Conservation (phyloP, 2,888 invertebrate genomes). For the Endotricha flammealis region DNA sequence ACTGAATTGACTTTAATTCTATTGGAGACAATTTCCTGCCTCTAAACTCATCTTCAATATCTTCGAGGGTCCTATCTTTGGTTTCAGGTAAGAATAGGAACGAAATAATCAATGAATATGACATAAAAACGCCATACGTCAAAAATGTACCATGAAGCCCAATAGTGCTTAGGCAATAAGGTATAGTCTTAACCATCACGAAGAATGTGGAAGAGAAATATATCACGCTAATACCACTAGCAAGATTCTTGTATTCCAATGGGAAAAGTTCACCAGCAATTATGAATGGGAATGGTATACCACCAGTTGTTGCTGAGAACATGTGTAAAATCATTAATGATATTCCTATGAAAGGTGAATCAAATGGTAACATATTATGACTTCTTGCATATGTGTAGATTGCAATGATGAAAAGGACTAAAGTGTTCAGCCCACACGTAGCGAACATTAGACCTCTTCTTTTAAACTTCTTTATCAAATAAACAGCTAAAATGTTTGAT, state of each 20-base stretch:
- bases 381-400: slow-evolving; percentile 18
- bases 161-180: neutral
- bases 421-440: slow-evolving; percentile 1
- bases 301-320: slow-evolving; percentile 59
- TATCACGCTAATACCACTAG: slow-evolving; percentile 30
- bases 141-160: slow-evolving; percentile 2
- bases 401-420: slow-evolving; percentile 9
- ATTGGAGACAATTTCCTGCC: slow-evolving; percentile 16
- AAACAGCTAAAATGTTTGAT: slow-evolving; percentile 18
- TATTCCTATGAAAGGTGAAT: slow-evolving; percentile 15
- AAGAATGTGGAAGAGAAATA: slow-evolving; percentile 17
- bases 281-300: slow-evolving; percentile 78
- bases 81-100: slow-evolving; percentile 26
- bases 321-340: slow-evolving; percentile 37
- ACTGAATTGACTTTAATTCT: slow-evolving; percentile 19
- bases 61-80: slow-evolving; percentile 25
- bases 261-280: slow-evolving; percentile 80
- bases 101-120: slow-evolving; percentile 17
- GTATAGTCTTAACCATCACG: slow-evolving; percentile 1
- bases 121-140: neutral
- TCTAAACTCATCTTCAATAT: slow-evolving; percentile 27
- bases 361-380: slow-evolving; percentile 15
- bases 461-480: slow-evolving; percentile 20
- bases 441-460: slow-evolving; percentile 18
- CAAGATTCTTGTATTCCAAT: slow-evolving; percentile 65